Evolutionary conservation across 2,888 invertebrate species (phyloP).

Genomic region (Nomada fucata): DNA sequence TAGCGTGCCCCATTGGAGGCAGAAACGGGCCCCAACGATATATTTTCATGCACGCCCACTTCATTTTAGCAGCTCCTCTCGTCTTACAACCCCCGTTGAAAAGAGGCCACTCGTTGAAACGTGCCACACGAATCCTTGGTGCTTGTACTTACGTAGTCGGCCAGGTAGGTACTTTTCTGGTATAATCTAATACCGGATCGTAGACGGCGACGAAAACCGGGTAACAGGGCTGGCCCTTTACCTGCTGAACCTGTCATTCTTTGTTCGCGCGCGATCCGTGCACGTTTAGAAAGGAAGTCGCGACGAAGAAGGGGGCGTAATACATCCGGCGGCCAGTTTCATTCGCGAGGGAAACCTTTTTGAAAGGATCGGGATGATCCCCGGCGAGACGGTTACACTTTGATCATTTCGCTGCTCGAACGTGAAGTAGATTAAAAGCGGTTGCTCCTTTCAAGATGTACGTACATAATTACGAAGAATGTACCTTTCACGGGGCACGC

Average conservation of each 20-base stretch:
- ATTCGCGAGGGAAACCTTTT: conserved; percentile 13
- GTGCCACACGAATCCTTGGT: conserved; percentile 14
- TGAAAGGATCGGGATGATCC: conserved; percentile 13
- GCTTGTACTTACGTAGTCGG: neutral
- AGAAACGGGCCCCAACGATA: conserved; percentile 54
- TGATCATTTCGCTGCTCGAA: conserved; percentile 34
- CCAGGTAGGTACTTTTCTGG: conserved; percentile 25
- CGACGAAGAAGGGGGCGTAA: conserved; percentile 44
- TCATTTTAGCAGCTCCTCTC: conserved; percentile 58
- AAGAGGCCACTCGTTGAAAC: conserved; percentile 61
- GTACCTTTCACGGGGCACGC: neutral
- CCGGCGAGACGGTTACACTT: conserved; percentile 38
- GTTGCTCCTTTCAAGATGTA: neutral
- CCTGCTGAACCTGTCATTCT: conserved; percentile 61
- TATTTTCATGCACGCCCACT: conserved; percentile 75
- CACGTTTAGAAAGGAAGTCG: conserved; percentile 38
- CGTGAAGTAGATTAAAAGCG: neutral
- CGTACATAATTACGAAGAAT: neutral
- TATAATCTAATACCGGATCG: conserved; percentile 46
- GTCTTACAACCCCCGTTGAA: conserved; percentile 56
- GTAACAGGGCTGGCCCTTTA: conserved; percentile 38
- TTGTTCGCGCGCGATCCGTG: conserved; percentile 41
- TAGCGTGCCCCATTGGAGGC: neutral
- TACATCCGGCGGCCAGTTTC: conserved; percentile 50
- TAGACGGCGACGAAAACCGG: conserved; percentile 33